Base-by-base conservation (phyloP, 2,797 vertebrate genomes). In the Spondyliosoma cantharus region DNA sequence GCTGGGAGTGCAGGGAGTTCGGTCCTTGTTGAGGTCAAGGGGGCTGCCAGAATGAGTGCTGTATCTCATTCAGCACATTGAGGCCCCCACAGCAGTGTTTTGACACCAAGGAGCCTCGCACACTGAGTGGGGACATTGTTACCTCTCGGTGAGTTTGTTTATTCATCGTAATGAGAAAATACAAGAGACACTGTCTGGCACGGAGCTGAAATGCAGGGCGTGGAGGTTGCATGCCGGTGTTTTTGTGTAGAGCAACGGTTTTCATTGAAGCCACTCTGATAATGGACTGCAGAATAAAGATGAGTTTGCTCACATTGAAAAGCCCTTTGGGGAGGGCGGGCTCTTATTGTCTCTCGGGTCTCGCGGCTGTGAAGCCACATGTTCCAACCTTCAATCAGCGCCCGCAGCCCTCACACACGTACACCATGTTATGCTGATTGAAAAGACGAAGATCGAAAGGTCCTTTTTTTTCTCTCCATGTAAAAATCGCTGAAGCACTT, bases 131-230 rank as follows among this genome's bases (percentile, higher is more conserved):
- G 77, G 80, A 83, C 81, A 65, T 67, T 76, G 76, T 76, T 79
- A 71, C 61, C 72, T 79, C 72, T 81, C 68, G 49, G 67, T 45
- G 14, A 57, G 69, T 81, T 63, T 87, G 76, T 87, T 90, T 86
- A 87, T 91, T 87, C 70, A 71, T 84, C 72, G 78, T 80, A 85
- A 88, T 86, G 78, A 84, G 73, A 74, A 80, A 89, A 83, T 67
- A 67, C 84, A 78, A 77, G 81, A 81, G 80, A 84, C 48, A 46
- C 69, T 19, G 66, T 72, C 45, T 50, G n/a, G 64, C 60, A 46
- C 12, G 1, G 52, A 37, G 70, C 68, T 60, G 48, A 54, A 85
- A 79, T 14, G 17, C 42, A 57, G 62, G 32, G 48, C 45, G 52
- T 63, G 64, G 60, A 79, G 61, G 67, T 45, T 65, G 63, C 3